Evolutionary conservation across 2,797 vertebrate genomes (phyloP), one percentile per base, ranked within the genome.

Genomic region (Sciurus vulgaris): DNA sequence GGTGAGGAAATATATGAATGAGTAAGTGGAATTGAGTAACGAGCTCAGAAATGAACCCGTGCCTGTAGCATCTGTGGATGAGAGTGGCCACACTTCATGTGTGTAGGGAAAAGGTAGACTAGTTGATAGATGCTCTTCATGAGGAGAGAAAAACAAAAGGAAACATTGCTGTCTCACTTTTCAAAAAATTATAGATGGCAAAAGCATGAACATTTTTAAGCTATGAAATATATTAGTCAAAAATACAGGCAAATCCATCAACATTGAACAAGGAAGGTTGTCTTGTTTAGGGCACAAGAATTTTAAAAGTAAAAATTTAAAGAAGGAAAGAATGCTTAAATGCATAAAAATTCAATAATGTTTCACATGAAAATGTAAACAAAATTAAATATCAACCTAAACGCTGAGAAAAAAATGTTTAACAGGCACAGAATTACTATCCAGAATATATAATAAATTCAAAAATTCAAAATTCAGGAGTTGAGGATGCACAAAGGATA

Each of bases 231-330:
- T 28, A 51, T 26, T 63, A 93, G n/a, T 89, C 28, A 56, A 73
- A 94, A 84, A 38, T 33, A 47, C 30, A 83, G n/a, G 35, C 59
- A 73, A 85, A 54, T 74, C 44, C 28, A 12, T 82, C 7, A 10
- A 83, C n/a, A 49, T 63, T 96, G 77, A 41, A 67, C 70, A 54
- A 93, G 56, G 22, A 83, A 83, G 61, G 22, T 35, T 44, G 67
- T 94, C 74, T 95, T 76, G 17, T 86, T 89, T 84, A 94, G 69
- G 44, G 70, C 15, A 41, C 33, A 82, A 67, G 9, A 41, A 41
- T 38, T 84, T 86, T 86, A 13, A 33, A 56, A 95, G 91, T 76
- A 84, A 77, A 89, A 79, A 70, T 77, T 87, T 83, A 89, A 76
- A n/a, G 44, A 33, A 20, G 65, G 35, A 91, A 86, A 86, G 5